Evolutionary conservation across 2,113 vertebrate species (phyloP).

Genomic region (Oreochromis aureus): DNA sequence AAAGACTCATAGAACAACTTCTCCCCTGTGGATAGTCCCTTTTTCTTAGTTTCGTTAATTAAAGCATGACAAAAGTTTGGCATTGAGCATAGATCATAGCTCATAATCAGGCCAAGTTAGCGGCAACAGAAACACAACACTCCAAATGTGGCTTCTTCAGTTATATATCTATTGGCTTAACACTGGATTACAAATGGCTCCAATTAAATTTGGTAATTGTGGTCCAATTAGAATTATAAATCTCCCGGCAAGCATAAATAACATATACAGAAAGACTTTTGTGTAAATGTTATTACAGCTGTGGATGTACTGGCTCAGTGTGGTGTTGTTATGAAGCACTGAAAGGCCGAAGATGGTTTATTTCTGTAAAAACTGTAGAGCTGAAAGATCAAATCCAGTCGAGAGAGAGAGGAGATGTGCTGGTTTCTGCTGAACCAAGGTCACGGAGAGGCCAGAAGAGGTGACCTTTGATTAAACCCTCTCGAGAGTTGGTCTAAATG

Average conservation of each 20-base stretch:
- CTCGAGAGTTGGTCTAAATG: constrained; percentile 2
- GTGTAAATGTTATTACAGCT: background rate
- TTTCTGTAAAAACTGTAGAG: background rate
- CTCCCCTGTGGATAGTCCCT: background rate
- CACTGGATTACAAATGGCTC: background rate
- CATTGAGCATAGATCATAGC: background rate
- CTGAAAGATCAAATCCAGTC: background rate
- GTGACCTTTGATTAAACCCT: constrained; percentile 51
- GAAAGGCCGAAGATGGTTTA: background rate
- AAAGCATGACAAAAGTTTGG: background rate
- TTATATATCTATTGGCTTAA: background rate
- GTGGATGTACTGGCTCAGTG: background rate
- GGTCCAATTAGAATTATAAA: background rate
- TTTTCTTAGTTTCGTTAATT: background rate
- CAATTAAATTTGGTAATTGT: background rate
- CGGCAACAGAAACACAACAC: background rate
- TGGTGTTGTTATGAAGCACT: background rate
- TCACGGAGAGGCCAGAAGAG: background rate
- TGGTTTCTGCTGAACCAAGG: background rate
- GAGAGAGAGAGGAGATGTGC: background rate
- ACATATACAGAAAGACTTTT: background rate
- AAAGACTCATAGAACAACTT: background rate
- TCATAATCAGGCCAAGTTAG: background rate
- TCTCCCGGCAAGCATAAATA: background rate
- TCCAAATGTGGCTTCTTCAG: background rate